Evolutionary conservation across 37 sponge, comb jelly and placozoan species (phyloP).

Genomic region (Crambe crambe): DNA sequence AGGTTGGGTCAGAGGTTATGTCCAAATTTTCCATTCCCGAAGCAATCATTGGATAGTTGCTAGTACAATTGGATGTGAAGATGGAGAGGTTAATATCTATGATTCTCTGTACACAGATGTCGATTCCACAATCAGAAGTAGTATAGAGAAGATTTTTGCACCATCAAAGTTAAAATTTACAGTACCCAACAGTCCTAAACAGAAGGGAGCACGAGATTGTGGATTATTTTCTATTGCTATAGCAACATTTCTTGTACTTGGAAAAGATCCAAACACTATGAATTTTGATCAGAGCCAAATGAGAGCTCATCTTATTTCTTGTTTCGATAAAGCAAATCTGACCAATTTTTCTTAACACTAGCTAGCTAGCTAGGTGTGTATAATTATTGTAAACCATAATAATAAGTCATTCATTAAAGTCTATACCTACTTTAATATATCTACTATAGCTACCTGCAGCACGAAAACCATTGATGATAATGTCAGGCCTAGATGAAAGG

Average conservation of each 20-base stretch:
- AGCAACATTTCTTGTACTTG: neutral
- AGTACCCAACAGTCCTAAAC: neutral
- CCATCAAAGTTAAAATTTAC: neutral
- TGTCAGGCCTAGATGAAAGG: no score
- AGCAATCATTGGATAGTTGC: conserved; percentile 25
- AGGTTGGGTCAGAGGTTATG: conserved; percentile 1
- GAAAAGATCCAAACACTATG: neutral
- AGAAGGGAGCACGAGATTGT: conserved; percentile 1
- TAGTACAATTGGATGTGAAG: conserved; percentile 24
- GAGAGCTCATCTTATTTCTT: neutral
- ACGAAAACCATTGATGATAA: no score
- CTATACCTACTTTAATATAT: no score
- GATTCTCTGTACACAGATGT: neutral
- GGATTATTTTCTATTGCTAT: conserved; percentile 15
- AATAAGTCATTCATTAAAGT: no score
- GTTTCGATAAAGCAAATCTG: neutral
- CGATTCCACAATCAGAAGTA: neutral
- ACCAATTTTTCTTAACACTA: neutral
- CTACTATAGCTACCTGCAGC: no score
- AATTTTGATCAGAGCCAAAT: neutral
- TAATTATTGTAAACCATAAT: no score
- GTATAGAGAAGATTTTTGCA: neutral
- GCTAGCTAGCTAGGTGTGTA: no score
- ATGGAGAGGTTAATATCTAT: neutral
- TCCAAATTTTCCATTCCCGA: conserved; percentile 6